phyloP scores from a whole-genome alignment of 2,888 invertebrate species.

The Papilio elwesi region DNA sequence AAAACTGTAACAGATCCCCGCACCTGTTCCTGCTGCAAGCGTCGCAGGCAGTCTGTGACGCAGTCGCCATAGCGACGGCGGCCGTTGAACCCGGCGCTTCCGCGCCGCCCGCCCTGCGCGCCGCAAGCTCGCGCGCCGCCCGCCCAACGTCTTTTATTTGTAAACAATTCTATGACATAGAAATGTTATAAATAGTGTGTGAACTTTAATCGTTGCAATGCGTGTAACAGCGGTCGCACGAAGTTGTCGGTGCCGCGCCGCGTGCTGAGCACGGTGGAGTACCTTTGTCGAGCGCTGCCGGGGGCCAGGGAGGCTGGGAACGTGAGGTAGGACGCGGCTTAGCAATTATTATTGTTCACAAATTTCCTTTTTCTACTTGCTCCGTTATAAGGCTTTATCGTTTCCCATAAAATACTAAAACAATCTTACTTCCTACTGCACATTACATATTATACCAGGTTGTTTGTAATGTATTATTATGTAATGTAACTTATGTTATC shows the following conservation, averaged over 20 bases:
- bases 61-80: conserved; percentile 63
- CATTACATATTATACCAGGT: no score
- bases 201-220: conserved; percentile 20
- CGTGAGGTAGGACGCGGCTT: neutral
- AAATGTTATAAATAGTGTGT: conserved; percentile 19
- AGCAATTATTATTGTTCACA: neutral
- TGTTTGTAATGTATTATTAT: no score
- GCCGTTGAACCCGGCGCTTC: conserved; percentile 57
- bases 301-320: conserved; percentile 11
- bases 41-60: conserved; percentile 48
- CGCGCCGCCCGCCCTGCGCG: conserved; percentile 56
- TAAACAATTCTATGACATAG: conserved; percentile 49
- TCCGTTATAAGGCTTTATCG: no score
- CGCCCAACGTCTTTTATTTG: conserved; percentile 54
- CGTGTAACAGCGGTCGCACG: neutral
- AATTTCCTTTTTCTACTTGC: neutral
- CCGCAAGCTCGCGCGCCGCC: conserved; percentile 43
- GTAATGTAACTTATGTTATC: no score
- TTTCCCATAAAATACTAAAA: no score
- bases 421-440: no score
- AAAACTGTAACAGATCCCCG: conserved; percentile 13
- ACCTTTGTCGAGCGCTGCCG: conserved; percentile 18
- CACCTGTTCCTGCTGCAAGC: conserved; percentile 21
- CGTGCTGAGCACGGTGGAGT: neutral
- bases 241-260: neutral